These are phyloP conservation scores for Steinernema carpocapsae DNA, from an alignment of 2,888 invertebrate species.

Conservation along the genomic window DNA sequence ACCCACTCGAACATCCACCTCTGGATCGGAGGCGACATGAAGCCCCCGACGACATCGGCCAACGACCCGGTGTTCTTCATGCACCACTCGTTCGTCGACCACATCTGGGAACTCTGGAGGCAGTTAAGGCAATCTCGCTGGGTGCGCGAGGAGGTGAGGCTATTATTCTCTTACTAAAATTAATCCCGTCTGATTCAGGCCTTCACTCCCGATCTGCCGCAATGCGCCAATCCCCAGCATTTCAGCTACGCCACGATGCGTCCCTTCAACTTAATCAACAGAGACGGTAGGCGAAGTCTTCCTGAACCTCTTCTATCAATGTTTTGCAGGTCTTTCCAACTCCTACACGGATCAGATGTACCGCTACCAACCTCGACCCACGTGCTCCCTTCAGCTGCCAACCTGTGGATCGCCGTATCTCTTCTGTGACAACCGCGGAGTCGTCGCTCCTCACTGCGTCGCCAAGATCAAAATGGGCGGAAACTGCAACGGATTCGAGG, in stretches of 20 bases:
- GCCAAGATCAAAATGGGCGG: constrained; percentile 64
- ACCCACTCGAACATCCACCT: constrained; percentile 67
- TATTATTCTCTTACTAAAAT: background rate
- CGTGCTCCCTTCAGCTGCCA: constrained; percentile 59
- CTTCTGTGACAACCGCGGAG: constrained; percentile 65
- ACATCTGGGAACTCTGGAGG: constrained; percentile 69
- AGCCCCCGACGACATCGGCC: constrained; percentile 64
- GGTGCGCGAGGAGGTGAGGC: constrained; percentile 58
- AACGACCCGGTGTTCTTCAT: constrained; percentile 68
- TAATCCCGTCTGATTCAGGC: constrained; percentile 45
- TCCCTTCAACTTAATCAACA: constrained; percentile 64
- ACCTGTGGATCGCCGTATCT: constrained; percentile 66
- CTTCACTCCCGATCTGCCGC: constrained; percentile 62
- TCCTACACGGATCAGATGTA: constrained; percentile 68
- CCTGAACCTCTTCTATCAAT: constrained; percentile 42
- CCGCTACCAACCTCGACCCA: constrained; percentile 65
- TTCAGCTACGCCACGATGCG: constrained; percentile 66
- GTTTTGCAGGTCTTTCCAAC: constrained; percentile 61
- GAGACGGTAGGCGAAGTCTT: constrained; percentile 57
- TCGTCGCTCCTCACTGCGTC: constrained; percentile 64
- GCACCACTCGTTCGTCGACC: constrained; percentile 70
- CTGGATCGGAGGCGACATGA: constrained; percentile 58
- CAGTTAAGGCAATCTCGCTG: constrained; percentile 64
- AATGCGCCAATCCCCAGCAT: constrained; percentile 65
- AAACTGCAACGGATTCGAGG: constrained; percentile 63